Evolutionary conservation across 2,888 invertebrate genomes (phyloP), one percentile per base, ranked within the genome.

Genomic region (Electrophaes corylata): DNA sequence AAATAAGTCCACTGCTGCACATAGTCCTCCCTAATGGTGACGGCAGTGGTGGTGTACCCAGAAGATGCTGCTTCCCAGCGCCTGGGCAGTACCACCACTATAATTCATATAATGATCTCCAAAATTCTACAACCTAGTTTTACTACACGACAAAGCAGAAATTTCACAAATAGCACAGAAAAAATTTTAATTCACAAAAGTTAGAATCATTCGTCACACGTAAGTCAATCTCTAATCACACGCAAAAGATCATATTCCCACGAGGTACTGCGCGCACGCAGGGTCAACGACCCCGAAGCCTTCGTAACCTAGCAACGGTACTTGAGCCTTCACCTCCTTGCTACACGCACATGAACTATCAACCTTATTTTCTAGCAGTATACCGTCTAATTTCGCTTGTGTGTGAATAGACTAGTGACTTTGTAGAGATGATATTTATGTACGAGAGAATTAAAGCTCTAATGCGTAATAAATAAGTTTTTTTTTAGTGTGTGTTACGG

Each of bases 271-370:
- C 79, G 80, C 76, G 71, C 72, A 78, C 82, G 79, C 84, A 75
- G 70, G 83, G 78, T 79, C 83, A 73, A 71, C 57, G 76, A 77
- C 76, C 81, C 39, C 60, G 49, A 69, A 69, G 72, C 74, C 74
- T 73, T 72, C 72, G 76, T 81, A 79, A 78, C 79, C 80, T 78
- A 78, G 75, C 81, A 83, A 83, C 83, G 83, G 83, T 76, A 81
- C 73, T 66, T 67, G 62, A 75, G 75, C 78, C 81, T 82, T 77
- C 79, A 78, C 77, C 76, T 67, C 62, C 77, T 73, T 78, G 51
- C 49, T 54, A 10, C 35, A n/a, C 29, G 20, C 37, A 47, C 49
- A 26, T 37, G 19, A 14, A 51, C 8, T 44, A 2, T 20, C 12
- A 50, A 49, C 60, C 35, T 14, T 63, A 57, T 53, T 8, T 6